phyloP scores from a whole-genome alignment of 30 jellyfish, hydroid and myxozoan genomes.

The Aurelia aurita region DNA sequence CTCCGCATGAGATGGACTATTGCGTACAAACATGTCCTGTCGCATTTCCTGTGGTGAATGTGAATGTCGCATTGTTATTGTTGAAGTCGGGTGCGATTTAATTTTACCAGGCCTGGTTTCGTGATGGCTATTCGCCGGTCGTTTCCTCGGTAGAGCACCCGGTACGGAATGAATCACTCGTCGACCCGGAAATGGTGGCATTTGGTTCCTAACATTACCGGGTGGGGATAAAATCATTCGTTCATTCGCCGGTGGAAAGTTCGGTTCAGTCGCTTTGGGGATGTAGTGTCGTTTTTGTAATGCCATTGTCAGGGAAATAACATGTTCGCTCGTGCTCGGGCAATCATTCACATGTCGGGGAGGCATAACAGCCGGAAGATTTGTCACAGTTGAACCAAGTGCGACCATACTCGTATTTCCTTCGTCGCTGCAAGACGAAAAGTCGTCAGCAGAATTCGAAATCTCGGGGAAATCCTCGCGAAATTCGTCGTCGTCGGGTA shows the following conservation, averaged over 20 bases:
- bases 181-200: conserved; percentile 6
- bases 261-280: conserved; percentile 15
- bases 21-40: conserved; percentile 9
- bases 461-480: conserved; percentile 52
- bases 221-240: conserved; percentile 5
- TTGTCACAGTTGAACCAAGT: conserved; percentile 17
- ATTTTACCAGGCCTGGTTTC: conserved; percentile 9
- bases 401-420: conserved; percentile 40
- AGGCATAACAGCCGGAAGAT: not conserved
- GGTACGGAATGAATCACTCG: conserved; percentile 37
- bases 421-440: conserved; percentile 55
- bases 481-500: conserved; percentile 42
- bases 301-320: conserved; percentile 31
- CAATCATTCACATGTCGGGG: not conserved
- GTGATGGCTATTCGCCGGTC: conserved; percentile 11
- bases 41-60: conserved; percentile 36
- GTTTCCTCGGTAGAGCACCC: conserved; percentile 25
- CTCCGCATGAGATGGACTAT: conserved; percentile 2
- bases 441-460: conserved; percentile 50
- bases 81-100: not conserved
- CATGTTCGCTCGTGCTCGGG: conserved; percentile 10
- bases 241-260: conserved; percentile 1
- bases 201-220: not conserved
- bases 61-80: conserved; percentile 3
- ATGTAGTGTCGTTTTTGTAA: conserved; percentile 24